Base-by-base conservation (phyloP, 1,140 invertebrate genomes). In the Triops longicaudatus region DNA sequence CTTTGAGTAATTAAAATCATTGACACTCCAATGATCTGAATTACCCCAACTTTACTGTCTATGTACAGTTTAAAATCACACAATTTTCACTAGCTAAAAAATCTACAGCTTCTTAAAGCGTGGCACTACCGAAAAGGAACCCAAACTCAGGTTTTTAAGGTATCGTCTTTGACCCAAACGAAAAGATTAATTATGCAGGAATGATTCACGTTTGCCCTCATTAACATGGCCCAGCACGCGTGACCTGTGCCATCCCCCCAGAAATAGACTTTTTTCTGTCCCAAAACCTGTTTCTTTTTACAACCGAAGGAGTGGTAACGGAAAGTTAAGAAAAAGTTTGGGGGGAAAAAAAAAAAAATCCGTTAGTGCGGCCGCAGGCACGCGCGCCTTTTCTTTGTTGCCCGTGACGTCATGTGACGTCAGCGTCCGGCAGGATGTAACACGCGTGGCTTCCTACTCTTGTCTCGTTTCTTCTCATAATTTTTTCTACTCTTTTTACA, bases 181-280 rank as follows among this genome's bases (percentile, higher is more conserved):
- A 22, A 63, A 63, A 63, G 6, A 63, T 63, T n/a, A 63, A 63
- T 63, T 63, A 63, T 63, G 50, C 50, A 63, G 50, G 50, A 63
- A 63, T 63, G 50, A 63, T 63, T 63, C 50, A 63, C 50, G 50
- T 63, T 63, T 63, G 22, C 50, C 17, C 22, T 63, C 50, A 63
- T 63, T 63, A 63, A 63, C 14, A 63, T 63, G 14, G 22, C 50
- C 22, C 10, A 63, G 50, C 50, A 63, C 50, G 50, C 50, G 50
- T 63, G 14, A 9, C 50, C 22, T 22, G 50, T 63, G 50, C 50
- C 6, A 9, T 22, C 22, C 50, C 22, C 50, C 50, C 9, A 63
- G 22, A 63, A n/a, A 63, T n/a, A 3, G 50, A 63, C 50, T 63
- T 22, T 63, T 63, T 63, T 63, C 50, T 5, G 10, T 63, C 6